Evolutionary conservation across 2,888 invertebrate species (phyloP), one percentile per base, ranked within the genome.

Genomic region (Cremastinae sp.): DNA sequence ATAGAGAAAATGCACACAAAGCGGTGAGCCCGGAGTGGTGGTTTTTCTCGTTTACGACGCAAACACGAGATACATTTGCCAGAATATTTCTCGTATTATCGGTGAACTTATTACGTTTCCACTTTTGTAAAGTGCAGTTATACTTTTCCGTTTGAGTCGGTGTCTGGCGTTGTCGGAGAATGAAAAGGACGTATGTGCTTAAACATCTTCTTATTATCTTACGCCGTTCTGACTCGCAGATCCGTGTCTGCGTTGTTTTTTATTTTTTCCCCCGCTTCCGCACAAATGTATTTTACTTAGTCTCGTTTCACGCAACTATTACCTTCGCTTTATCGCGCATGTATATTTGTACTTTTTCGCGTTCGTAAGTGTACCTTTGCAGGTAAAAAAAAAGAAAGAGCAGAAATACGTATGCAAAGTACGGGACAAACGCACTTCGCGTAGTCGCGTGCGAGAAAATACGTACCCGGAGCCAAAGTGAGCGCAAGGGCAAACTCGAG

Each of bases 41-140:
- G 28, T 28, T 28, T 28, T 28, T 28, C 35, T 61, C 35, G 47
- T 47, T 45, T 41, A 35, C 14, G 47, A 61, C 41, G 35, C 47
- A 47, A 35, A 61, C 28, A 22, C 51, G 39, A 37, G 39, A 64
- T 51, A 20, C 28, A 28, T 28, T 58, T 59, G 9, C 70, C 12
- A 58, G 43, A 10, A 51, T 53, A 51, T 59, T 70, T 69, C 53
- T 66, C 71, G 72, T 75, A 72, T 56, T 47, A 49, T 66, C 56
- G 55, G 20, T 56, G 16, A 68, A 72, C 66, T 71, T 75, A 71
- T 75, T 61, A 71, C 75, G 65, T 55, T 53, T 66, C 41, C 59
- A 70, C 70, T 58, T 75, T 61, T 53, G 47, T 65, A 45, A 58
- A 65, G 70, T 58, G 56, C 59, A 47, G 22, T 62, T 59, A 39